A percentile compares a stretch with the other conserved stretches of the same genome.
Evolutionary conservation across 2,888 invertebrate species (phyloP).

Genomic region (Eubasilissa splendida): DNA sequence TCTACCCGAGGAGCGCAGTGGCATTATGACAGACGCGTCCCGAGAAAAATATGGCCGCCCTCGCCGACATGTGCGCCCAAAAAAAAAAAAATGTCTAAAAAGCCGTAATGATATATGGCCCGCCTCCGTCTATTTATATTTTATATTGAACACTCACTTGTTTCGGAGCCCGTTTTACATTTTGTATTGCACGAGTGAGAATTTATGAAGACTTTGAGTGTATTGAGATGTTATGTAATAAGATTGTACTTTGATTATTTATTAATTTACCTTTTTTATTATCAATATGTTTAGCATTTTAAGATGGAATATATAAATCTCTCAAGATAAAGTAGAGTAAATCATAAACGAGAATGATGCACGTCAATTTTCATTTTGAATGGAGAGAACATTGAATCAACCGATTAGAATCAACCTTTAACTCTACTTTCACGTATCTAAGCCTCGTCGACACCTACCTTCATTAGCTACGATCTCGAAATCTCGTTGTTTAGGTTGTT

Average conservation of each 20-base stretch:
- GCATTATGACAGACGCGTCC: conserved; percentile 44
- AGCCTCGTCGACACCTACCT: too few species aligned
- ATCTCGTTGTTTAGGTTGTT: too few species aligned
- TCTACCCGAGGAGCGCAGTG: conserved; percentile 21
- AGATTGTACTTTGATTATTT: not conserved
- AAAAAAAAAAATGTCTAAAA: conserved; percentile 44
- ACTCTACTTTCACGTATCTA: too few species aligned
- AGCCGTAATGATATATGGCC: conserved; percentile 38
- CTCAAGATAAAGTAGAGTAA: too few species aligned
- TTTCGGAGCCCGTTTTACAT: conserved; percentile 15
- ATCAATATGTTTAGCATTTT: not conserved
- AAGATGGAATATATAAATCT: too few species aligned
- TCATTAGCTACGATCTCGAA: too few species aligned
- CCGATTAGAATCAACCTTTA: too few species aligned
- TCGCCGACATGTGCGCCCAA: conserved; percentile 41
- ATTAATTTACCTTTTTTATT: not conserved
- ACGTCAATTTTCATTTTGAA: too few species aligned
- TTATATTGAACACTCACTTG: conserved; percentile 45
- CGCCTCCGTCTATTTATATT: conserved; percentile 47
- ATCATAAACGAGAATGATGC: too few species aligned
- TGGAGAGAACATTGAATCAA: too few species aligned
- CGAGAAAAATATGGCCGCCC: conserved; percentile 45
- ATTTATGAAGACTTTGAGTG: not conserved
- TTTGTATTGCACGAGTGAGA: conserved; percentile 28
- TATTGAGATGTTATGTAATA: conserved; percentile 28